These are phyloP conservation scores for Neodiprion fabricii DNA, from an alignment of 1,140 invertebrate genomes.

Conservation along the genomic window DNA sequence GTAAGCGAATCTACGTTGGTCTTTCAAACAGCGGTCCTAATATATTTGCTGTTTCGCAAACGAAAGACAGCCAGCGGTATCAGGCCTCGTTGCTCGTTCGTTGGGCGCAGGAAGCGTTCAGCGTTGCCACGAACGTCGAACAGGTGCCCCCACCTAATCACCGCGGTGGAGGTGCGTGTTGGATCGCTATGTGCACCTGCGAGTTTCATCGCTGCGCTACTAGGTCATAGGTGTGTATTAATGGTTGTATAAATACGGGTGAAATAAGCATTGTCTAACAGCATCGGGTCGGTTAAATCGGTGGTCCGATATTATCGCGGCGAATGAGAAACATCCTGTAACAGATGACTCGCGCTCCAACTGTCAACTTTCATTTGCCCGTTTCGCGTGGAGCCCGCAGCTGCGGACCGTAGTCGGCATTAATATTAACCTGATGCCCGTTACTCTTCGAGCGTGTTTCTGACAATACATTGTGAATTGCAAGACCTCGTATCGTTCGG, in stretches of 20 bases:
- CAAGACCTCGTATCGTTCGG: too few species aligned
- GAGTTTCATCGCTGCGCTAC: slow-evolving; percentile 20
- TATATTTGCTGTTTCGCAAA: not conserved
- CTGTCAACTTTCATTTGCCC: not conserved
- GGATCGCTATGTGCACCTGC: slow-evolving; percentile 28
- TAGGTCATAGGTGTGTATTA: slow-evolving; percentile 34
- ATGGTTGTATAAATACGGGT: slow-evolving; percentile 7
- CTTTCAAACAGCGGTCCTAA: not conserved
- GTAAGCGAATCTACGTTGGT: not conserved
- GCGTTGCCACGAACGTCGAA: slow-evolving; percentile 32
- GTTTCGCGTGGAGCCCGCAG: not conserved
- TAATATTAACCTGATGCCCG: too few species aligned
- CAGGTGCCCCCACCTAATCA: slow-evolving; percentile 32
- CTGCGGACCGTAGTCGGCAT: not conserved
- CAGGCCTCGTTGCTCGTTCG: not conserved
- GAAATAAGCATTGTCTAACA: too few species aligned
- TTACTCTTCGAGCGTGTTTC: too few species aligned
- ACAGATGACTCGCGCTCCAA: not conserved
- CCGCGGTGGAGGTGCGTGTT: slow-evolving; percentile 23
- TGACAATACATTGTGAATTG: too few species aligned
- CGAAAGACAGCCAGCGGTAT: not conserved
- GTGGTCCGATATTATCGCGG: too few species aligned
- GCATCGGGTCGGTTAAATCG: too few species aligned
- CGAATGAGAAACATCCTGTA: too few species aligned
- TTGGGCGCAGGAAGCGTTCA: slow-evolving; percentile 21